Evolutionary conservation across 2,113 vertebrate species (phyloP), one percentile per base, ranked within the genome.

Genomic region (Chamaea fasciata): DNA sequence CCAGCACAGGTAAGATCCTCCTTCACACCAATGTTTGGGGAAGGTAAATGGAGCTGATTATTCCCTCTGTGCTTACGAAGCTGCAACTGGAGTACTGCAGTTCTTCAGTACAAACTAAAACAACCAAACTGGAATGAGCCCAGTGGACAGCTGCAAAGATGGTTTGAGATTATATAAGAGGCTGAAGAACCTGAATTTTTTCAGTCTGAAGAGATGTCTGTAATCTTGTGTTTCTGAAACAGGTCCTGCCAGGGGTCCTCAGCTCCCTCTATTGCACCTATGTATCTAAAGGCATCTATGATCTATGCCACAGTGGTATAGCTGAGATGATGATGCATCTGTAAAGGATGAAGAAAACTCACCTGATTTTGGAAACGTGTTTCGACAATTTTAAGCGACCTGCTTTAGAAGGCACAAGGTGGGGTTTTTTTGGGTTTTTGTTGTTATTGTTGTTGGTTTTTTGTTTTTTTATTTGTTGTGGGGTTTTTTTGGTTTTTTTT

Each of bases 61-160:
- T 52, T 78, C 4, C 9, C 17, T 79, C 22, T 37, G 41, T 28
- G 27, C 20, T 68, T 52, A 16, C 30, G 24, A 75, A 71, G 26
- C 24, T 70, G 18, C 22, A 33, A 9, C n/a, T 47, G 46, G 16
- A 55, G 41, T 53, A 39, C 28, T 79, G 14, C 21, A 31, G 23
- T 10, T 44, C 11, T 26, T 10, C 10, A 52, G 35, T 11, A 33
- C 33, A 50, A 83, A 42, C 17, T 26, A 55, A 12, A 83, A 22
- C 20, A 52, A 76, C 20, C 12, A 79, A 67, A 52, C 23, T 42
- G 24, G 27, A 77, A 63, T 1, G 3, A 92, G 42, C 2, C 28
- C 4, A 1, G 0, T 16, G 26, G 13, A 65, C 31, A 86, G 13
- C 8, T 26, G 10, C 11, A 37, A 1, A 7, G 4, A 28, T 39